Evolutionary conservation across 1,140 invertebrate genomes (phyloP).

Genomic region (Zaprionus camerounensis): DNA sequence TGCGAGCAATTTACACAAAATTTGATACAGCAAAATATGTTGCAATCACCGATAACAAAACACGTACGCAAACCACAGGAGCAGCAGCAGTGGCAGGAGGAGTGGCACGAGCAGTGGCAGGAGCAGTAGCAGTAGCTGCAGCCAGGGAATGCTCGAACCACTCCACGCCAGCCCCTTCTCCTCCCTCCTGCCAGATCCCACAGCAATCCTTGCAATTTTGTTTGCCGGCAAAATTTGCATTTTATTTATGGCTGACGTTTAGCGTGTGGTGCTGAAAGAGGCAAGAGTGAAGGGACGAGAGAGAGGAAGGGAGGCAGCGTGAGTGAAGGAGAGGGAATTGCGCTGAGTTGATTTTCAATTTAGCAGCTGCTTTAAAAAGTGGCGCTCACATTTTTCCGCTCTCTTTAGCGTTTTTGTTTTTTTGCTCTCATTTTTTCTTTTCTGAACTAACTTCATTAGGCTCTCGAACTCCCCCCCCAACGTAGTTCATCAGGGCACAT

Average conservation of each 20-base stretch:
- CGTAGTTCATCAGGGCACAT: constrained; percentile 34
- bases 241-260: constrained; percentile 80
- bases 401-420: constrained; percentile 27
- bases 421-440: constrained; percentile 12
- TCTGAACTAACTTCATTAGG: constrained; percentile 69
- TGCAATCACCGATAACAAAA: constrained; percentile 65
- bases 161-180: neutral
- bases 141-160: neutral
- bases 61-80: constrained; percentile 58
- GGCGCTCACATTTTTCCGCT: constrained; percentile 57
- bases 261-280: constrained; percentile 40
- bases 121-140: neutral
- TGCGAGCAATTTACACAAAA: constrained; percentile 74
- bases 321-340: neutral
- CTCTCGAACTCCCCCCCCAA: constrained; percentile 46
- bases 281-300: neutral
- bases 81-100: constrained; percentile 32
- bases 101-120: neutral
- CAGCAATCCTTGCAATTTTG: constrained; percentile 65
- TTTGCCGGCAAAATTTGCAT: constrained; percentile 64
- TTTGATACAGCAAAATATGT: constrained; percentile 76
- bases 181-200: constrained; percentile 5
- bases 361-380: constrained; percentile 69
- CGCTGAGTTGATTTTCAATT: constrained; percentile 69
- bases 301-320: no score